These are phyloP conservation scores for Mesembrinibis cayennensis DNA, from an alignment of 2,113 vertebrate species.

Conservation along the genomic window DNA sequence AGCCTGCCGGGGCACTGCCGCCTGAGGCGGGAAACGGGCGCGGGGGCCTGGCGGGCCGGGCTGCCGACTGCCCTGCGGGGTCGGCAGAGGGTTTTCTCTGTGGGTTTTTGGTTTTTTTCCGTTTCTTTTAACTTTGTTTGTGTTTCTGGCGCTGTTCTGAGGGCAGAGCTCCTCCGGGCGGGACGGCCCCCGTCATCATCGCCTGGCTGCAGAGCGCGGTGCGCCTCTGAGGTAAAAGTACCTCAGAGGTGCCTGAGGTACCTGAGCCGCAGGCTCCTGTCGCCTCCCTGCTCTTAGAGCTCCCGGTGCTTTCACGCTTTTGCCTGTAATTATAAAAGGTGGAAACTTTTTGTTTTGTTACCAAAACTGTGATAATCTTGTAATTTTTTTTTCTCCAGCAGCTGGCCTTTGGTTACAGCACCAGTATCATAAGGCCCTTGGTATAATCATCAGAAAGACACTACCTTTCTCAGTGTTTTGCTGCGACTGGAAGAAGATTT, in stretches of 20 bases:
- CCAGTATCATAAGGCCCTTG: background rate
- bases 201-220: background rate
- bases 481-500: background rate
- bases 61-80: background rate
- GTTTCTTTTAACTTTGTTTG: background rate
- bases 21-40: background rate
- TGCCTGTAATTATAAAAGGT: background rate
- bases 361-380: background rate
- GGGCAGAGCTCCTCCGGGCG: background rate
- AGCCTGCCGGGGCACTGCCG: background rate
- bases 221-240: background rate
- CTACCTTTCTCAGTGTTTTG: background rate
- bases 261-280: background rate
- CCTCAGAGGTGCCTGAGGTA: no score
- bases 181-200: rapidly evolving
- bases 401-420: background rate
- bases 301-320: background rate
- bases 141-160: background rate
- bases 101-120: background rate
- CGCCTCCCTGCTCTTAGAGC: background rate
- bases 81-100: background rate
- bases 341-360: background rate
- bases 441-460: background rate
- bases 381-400: background rate
- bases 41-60: background rate